Percentiles rank a stretch among this genome's conserved stretches.
Conservation (phyloP, 2,888 invertebrate species). For the Phlogophora meticulosa region DNA sequence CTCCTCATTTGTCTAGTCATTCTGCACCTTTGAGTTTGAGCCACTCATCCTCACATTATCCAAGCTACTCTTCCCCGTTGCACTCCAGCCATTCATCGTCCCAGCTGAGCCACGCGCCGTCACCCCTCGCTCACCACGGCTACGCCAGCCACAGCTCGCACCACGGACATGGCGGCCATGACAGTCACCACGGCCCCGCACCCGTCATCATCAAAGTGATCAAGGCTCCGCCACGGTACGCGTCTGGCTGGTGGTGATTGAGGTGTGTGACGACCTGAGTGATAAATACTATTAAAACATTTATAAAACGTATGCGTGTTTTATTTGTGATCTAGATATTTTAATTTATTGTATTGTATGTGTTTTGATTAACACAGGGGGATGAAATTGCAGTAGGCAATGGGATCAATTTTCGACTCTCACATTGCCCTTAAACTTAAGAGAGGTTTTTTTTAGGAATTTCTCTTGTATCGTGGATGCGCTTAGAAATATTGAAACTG, state of each 20-base stretch:
- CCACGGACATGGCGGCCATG: constrained; percentile 14
- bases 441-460: too few relatives aligned
- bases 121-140: constrained; percentile 12
- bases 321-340: constrained; percentile 7
- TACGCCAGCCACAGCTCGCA: background rate
- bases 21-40: constrained; percentile 23
- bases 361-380: too few relatives aligned
- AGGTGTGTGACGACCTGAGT: constrained; percentile 21
- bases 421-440: too few relatives aligned
- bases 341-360: too few relatives aligned
- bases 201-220: constrained; percentile 60
- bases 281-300: constrained; percentile 17
- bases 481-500: too few relatives aligned
- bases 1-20: constrained; percentile 12
- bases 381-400: too few relatives aligned
- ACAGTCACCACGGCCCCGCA: constrained; percentile 5
- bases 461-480: too few relatives aligned
- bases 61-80: constrained; percentile 6
- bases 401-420: too few relatives aligned
- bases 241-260: constrained; percentile 60
- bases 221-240: constrained; percentile 48
- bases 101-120: constrained; percentile 12
- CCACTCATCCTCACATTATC: background rate
- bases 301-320: background rate
- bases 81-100: constrained; percentile 14